These are phyloP conservation scores for Papilio dardanus DNA, from an alignment of 1,140 invertebrate genomes.

Conservation along the genomic window DNA sequence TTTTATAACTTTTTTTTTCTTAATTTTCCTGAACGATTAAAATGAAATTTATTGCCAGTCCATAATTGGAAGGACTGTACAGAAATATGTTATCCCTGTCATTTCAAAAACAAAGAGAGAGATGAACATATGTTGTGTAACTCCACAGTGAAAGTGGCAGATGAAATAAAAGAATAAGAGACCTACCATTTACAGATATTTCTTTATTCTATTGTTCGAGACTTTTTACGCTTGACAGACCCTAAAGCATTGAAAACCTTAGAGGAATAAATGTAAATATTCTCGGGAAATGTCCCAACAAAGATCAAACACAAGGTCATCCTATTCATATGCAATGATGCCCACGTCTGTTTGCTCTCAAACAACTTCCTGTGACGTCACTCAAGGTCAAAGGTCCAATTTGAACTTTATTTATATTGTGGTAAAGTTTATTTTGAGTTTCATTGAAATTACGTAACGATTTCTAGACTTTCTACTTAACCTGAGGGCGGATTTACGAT, in stretches of 20 bases:
- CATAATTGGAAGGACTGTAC: no score
- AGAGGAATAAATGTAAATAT: background rate
- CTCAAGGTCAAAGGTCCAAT: background rate
- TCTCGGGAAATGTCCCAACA: constrained; percentile 10
- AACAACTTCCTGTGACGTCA: constrained; percentile 14
- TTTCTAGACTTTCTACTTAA: background rate
- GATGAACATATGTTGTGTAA: no score
- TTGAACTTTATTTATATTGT: constrained; percentile 5
- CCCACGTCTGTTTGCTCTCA: constrained; percentile 8
- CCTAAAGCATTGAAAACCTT: background rate
- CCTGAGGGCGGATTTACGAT: no score
- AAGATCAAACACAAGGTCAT: constrained; percentile 2
- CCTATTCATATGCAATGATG: constrained; percentile 9
- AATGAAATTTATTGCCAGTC: no score
- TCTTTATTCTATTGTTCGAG: no score
- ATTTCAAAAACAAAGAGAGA: no score
- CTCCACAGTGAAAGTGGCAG: no score
- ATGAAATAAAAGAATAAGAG: no score
- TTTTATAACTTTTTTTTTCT: no score
- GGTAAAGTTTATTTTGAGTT: background rate
- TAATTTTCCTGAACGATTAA: no score
- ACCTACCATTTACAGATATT: no score
- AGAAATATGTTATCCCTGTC: no score
- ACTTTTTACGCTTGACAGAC: background rate
- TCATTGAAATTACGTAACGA: background rate